These are phyloP conservation scores for Neolamprologus sp. DNA, from an alignment of 2,113 vertebrate genomes.

Conservation along the genomic window DNA sequence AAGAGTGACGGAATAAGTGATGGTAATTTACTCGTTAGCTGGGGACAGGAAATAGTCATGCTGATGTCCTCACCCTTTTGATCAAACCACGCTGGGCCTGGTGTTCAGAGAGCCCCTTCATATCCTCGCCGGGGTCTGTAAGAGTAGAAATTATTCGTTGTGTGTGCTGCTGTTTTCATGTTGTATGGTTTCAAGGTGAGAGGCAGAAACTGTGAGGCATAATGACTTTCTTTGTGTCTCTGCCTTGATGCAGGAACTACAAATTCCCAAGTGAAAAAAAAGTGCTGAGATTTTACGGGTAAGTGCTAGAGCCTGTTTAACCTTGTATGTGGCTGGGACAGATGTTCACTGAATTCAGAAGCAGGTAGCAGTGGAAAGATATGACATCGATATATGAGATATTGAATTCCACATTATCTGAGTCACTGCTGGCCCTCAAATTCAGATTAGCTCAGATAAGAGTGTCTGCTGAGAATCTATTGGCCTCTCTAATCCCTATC, in stretches of 20 bases:
- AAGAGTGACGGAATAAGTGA: constrained; percentile 13
- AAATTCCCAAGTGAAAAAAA: constrained; percentile 8
- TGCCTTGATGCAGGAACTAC: background rate
- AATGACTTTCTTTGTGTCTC: constrained; percentile 45
- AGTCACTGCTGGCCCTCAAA: constrained; percentile 25
- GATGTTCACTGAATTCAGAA: constrained; percentile 39
- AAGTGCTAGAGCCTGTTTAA: constrained; percentile 23
- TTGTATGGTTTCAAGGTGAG: constrained; percentile 11
- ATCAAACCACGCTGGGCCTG: background rate
- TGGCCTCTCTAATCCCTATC: background rate
- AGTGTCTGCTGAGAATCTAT: background rate
- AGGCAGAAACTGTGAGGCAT: constrained; percentile 6
- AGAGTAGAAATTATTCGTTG: background rate
- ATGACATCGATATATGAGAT: constrained; percentile 37
- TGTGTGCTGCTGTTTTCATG: background rate
- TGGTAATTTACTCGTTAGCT: constrained; percentile 39
- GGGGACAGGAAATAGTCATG: constrained; percentile 31
- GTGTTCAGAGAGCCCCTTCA: background rate
- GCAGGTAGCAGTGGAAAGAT: constrained; percentile 20
- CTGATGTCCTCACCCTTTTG: constrained; percentile 17
- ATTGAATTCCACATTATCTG: constrained; percentile 40
- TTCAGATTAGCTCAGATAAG: constrained; percentile 28
- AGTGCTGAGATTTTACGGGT: background rate
- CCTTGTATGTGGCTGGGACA: constrained; percentile 20
- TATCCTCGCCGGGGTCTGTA: background rate